These are phyloP conservation scores for Podotricha telesiphe DNA, from an alignment of 2,888 invertebrate genomes.

Conservation along the genomic window DNA sequence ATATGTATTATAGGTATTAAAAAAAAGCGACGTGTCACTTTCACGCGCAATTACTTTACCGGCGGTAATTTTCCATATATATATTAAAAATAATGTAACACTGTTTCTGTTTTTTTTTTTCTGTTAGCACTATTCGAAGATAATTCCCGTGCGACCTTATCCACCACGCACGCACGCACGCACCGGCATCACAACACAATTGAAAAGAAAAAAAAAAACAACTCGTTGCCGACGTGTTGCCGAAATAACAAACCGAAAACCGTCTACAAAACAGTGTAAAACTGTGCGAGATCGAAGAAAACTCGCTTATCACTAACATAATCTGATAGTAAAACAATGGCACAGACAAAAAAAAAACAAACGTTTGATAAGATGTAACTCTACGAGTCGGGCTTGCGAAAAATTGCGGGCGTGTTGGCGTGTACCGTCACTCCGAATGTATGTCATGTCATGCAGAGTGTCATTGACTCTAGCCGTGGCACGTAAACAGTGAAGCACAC, in stretches of 20 bases:
- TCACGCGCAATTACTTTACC: not conserved
- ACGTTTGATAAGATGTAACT: slow-evolving; percentile 52
- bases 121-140: no score
- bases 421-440: slow-evolving; percentile 78
- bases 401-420: slow-evolving; percentile 67
- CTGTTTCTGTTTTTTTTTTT: not conserved
- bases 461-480: slow-evolving; percentile 72
- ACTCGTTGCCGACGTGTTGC: slow-evolving; percentile 43
- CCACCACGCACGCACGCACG: not conserved
- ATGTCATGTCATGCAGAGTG: slow-evolving; percentile 81
- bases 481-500: slow-evolving; percentile 76
- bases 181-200: slow-evolving; percentile 44
- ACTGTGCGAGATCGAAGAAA: slow-evolving; percentile 30
- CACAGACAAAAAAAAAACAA: slow-evolving; percentile 34
- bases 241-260: no score
- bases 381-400: slow-evolving; percentile 52
- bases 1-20: not conserved
- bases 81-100: not conserved
- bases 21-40: not conserved
- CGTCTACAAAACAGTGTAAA: no score
- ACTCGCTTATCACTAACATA: slow-evolving; percentile 36
- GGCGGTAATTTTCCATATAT: slow-evolving; percentile 6
- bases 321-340: slow-evolving; percentile 40
- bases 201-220: slow-evolving; percentile 34
- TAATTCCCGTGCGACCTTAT: no score